Evolutionary conservation across 1,140 invertebrate species (phyloP).

Genomic region (Eciton burchellii): DNA sequence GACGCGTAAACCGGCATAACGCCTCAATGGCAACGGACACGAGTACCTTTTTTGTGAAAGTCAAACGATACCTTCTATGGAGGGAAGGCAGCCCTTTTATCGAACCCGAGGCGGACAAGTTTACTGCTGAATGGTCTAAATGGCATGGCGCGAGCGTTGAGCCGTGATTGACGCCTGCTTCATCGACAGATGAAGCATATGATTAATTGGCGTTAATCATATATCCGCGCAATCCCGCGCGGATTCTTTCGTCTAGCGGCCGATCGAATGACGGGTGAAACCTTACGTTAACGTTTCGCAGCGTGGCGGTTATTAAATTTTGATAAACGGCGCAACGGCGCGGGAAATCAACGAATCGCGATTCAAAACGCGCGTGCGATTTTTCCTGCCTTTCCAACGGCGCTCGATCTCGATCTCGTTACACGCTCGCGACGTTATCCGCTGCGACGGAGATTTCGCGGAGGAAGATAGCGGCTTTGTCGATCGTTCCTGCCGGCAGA

Average conservation of each 20-base stretch:
- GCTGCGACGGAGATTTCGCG: slow-evolving; percentile 23
- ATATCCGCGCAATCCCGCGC: slow-evolving; percentile 34
- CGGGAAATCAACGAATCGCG: neutral
- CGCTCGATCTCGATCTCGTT: neutral
- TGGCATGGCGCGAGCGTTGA: neutral
- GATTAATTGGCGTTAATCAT: slow-evolving; percentile 51
- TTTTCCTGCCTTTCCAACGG: too few species aligned
- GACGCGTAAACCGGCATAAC: slow-evolving; percentile 63
- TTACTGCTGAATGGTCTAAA: neutral
- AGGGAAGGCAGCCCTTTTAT: neutral
- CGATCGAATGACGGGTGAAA: slow-evolving; percentile 37
- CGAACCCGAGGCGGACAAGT: neutral
- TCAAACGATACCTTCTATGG: neutral
- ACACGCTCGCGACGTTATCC: slow-evolving; percentile 1
- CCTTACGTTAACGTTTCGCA: slow-evolving; percentile 55
- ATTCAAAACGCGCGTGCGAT: too few species aligned
- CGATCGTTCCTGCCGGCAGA: slow-evolving; percentile 23
- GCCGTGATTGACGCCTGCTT: slow-evolving; percentile 25
- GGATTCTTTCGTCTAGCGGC: slow-evolving; percentile 28
- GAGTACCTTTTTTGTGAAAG: neutral
- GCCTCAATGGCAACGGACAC: neutral
- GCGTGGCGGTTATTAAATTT: slow-evolving; percentile 43
- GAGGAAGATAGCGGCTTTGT: neutral
- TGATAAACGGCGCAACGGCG: slow-evolving; percentile 40
- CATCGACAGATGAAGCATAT: slow-evolving; percentile 22